These are phyloP conservation scores for Epizoanthus ramosus DNA, from an alignment of 92 coral and sea anemone genomes.

Conservation along the genomic window DNA sequence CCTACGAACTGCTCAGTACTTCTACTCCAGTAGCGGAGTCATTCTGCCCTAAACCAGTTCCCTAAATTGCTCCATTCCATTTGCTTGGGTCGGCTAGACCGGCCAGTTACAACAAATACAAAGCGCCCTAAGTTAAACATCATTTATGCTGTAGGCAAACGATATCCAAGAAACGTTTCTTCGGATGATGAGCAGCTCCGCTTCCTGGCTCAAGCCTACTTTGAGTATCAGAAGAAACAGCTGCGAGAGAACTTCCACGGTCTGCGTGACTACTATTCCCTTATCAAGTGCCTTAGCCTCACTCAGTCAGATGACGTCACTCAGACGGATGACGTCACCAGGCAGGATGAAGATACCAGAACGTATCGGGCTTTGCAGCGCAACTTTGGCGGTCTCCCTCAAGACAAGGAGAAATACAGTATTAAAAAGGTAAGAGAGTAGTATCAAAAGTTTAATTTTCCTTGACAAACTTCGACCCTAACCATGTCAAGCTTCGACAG, in stretches of 20 bases:
- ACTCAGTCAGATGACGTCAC: constrained; percentile 25
- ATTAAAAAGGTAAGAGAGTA: constrained; percentile 25
- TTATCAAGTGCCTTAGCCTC: constrained; percentile 49
- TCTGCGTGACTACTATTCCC: constrained; percentile 52
- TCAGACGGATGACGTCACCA: neutral
- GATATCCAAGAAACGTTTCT: neutral
- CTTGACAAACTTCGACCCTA: no score
- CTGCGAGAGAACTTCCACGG: constrained; percentile 45
- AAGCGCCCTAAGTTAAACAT: neutral
- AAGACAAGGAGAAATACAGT: constrained; percentile 15
- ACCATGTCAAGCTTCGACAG: no score
- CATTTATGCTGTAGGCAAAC: constrained; percentile 15
- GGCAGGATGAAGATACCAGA: constrained; percentile 24
- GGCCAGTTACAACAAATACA: no score
- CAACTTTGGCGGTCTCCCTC: constrained; percentile 51
- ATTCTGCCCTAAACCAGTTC: no score
- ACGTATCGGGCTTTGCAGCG: constrained; percentile 48
- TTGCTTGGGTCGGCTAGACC: no score
- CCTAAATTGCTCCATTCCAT: no score
- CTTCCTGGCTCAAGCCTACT: constrained; percentile 50
- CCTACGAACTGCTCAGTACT: no score
- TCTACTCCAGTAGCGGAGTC: no score
- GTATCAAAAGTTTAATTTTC: no score
- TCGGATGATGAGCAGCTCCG: constrained; percentile 35
- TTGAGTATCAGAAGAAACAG: constrained; percentile 47